Percentiles rank a stretch among this genome's conserved stretches.
Evolutionary conservation across 2,113 vertebrate species (phyloP).

Genomic region (Psittacus erithacus): DNA sequence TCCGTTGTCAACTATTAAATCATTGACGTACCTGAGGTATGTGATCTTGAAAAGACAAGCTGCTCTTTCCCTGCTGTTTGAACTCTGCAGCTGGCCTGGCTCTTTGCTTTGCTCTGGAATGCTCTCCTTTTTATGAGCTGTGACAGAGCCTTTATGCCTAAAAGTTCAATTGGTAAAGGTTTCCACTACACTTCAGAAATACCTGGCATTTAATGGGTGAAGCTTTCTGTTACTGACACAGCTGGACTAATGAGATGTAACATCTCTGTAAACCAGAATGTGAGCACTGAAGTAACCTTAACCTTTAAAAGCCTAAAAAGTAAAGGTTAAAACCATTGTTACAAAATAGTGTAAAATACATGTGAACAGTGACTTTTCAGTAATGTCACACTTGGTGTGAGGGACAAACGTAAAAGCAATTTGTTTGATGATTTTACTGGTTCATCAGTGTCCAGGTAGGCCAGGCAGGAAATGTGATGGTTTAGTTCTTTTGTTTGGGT

Average conservation of each 20-base stretch:
- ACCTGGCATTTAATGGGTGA: background rate
- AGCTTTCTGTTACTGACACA: background rate
- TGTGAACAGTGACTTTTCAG: background rate
- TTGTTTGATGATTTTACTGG: background rate
- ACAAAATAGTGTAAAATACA: background rate
- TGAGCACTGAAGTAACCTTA: background rate
- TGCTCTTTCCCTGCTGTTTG: background rate
- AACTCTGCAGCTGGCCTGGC: background rate
- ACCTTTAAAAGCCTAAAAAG: background rate
- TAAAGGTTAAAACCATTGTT: background rate
- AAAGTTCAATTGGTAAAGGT: background rate
- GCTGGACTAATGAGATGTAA: background rate
- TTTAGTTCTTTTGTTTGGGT: background rate
- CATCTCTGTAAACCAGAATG: background rate
- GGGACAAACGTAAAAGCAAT: background rate
- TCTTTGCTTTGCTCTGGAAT: background rate
- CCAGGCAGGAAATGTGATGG: background rate
- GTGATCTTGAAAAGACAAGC: background rate
- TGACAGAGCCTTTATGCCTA: background rate
- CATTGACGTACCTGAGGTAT: conserved; percentile 90
- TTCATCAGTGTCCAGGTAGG: background rate
- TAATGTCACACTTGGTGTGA: background rate
- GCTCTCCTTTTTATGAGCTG: background rate
- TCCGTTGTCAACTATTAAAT: conserved; percentile 88
- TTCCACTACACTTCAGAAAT: background rate